These are phyloP conservation scores for Musca domestica DNA, from an alignment of 1,140 invertebrate genomes.

Conservation along the genomic window DNA sequence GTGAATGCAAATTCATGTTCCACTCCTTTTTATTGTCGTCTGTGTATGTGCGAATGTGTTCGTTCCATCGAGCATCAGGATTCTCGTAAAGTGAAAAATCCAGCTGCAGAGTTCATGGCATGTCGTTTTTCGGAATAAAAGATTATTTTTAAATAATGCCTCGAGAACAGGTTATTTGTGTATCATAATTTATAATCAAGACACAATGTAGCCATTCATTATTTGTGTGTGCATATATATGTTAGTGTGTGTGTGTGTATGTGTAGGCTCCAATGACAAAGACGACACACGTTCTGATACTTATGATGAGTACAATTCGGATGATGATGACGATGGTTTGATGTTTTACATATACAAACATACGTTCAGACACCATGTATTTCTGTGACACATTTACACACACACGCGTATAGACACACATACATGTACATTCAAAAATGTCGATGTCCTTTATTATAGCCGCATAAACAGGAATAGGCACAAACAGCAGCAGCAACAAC, in stretches of 20 bases:
- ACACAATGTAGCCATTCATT: slow-evolving; percentile 3
- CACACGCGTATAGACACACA: background rate
- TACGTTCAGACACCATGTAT: background rate
- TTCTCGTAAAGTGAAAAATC: too few species aligned
- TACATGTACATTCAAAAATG: background rate
- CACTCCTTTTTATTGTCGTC: too few species aligned
- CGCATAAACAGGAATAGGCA: background rate
- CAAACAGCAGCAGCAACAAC: background rate
- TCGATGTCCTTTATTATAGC: background rate
- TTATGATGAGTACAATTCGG: too few species aligned
- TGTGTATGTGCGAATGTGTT: too few species aligned
- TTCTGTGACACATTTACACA: background rate
- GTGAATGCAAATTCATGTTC: too few species aligned
- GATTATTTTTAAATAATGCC: slow-evolving; percentile 20
- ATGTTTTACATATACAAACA: slow-evolving; percentile 3
- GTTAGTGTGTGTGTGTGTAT: too few species aligned
- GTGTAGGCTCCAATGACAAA: too few species aligned
- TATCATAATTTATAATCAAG: slow-evolving; percentile 22
- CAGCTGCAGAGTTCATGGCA: too few species aligned
- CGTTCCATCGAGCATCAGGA: too few species aligned
- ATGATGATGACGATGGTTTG: background rate
- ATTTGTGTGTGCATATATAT: too few species aligned
- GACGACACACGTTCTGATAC: background rate
- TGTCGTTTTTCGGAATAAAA: background rate
- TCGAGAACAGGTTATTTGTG: slow-evolving; percentile 15